Evolutionary conservation across 2,888 invertebrate species (phyloP), one percentile per base, ranked within the genome.

Genomic region (Ectemnius cavifrons): DNA sequence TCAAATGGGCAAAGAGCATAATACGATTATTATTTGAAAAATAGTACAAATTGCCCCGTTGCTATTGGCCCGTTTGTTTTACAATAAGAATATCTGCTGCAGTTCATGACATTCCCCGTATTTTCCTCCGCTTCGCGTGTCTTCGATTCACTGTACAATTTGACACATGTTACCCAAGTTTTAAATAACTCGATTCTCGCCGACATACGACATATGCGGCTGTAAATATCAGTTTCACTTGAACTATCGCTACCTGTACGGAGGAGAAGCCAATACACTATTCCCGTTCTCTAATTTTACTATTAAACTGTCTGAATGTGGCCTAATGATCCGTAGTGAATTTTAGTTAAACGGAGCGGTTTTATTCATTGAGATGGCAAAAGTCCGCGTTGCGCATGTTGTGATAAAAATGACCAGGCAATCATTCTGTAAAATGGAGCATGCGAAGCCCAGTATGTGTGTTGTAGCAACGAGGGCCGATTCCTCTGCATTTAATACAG

Each of bases 311-410:
- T 81, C 78, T 78, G 79, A 81, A 70, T 72, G 72, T 82, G 85
- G 86, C 87, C 87, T 86, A 86, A 83, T 61, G 67, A 80, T 77
- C 78, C 68, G 67, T 20, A 64, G 66, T 69, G 78, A 65, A 64
- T 75, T 61, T 67, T 79, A 70, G 57, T 47, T 67, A 16, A 52
- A 16, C 16, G 52, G 56, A 59, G 46, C 11, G 28, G n/a, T 14
- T 52, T 60, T 18, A 45, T 14, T 58, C 63, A 16, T n/a, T 49
- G 56, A 73, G 49, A 59, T 67, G 57, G 61, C 5, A 68, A 59
- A 18, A 69, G 64, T 63, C 52, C n/a, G 59, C 46, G 62, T 58
- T 57, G 37, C 37, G 45, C 58, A 57, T 47, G 14, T 64, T 71
- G 47, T 62, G 58, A 58, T 64, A 67, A 59, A 68, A 58, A 73